Evolutionary conservation across 2,888 invertebrate genomes (phyloP).

Genomic region (Steinernema hermaphroditum): DNA sequence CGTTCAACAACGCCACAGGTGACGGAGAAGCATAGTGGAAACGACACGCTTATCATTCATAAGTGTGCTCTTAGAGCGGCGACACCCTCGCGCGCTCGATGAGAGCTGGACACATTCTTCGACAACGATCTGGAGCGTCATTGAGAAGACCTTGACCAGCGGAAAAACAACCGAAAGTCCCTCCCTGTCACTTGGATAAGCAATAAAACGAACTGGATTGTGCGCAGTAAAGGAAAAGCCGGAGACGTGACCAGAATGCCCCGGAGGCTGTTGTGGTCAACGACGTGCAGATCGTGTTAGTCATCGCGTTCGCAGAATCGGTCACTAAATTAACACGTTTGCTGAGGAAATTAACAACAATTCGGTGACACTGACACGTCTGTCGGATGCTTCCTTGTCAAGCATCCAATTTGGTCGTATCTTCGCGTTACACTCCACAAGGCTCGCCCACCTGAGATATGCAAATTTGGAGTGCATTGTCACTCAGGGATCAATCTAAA

Average conservation of each 20-base stretch:
- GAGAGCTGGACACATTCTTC: slow-evolving; percentile 3
- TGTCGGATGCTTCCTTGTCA: too few species aligned
- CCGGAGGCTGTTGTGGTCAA: slow-evolving; percentile 28
- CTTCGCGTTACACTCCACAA: too few species aligned
- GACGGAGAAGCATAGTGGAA: background rate
- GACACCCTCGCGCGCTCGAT: too few species aligned
- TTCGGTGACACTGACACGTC: too few species aligned
- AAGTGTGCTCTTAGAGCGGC: too few species aligned
- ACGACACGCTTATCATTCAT: too few species aligned
- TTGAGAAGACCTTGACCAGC: slow-evolving; percentile 27
- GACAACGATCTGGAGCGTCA: slow-evolving; percentile 14
- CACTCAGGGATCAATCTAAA: too few species aligned
- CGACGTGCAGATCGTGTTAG: background rate
- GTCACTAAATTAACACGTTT: background rate
- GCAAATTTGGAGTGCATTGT: too few species aligned
- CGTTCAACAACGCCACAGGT: background rate
- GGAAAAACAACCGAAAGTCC: slow-evolving; percentile 29
- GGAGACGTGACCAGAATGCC: slow-evolving; percentile 25
- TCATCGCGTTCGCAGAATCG: background rate
- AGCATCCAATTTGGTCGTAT: too few species aligned
- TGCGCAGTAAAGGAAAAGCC: slow-evolving; percentile 19
- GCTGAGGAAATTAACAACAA: background rate
- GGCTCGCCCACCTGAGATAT: too few species aligned
- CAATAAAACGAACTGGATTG: slow-evolving; percentile 27
- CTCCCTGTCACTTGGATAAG: slow-evolving; percentile 25